A percentile compares a stretch with the other conserved stretches of the same genome.
phyloP scores from a whole-genome alignment of 2,888 invertebrate species.

The Nemotelus nigrinus region DNA sequence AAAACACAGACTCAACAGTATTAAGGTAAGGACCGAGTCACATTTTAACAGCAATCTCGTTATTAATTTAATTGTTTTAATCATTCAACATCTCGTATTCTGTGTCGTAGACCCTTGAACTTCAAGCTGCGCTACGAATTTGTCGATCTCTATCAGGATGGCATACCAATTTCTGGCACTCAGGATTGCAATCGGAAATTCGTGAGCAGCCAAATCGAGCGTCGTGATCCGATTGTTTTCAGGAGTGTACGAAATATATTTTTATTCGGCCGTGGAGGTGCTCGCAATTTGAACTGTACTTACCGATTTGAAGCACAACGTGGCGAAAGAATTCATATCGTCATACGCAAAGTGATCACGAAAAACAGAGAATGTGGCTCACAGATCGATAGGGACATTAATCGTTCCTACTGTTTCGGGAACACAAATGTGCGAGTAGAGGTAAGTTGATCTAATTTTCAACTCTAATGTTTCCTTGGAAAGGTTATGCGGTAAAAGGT shows the following conservation, averaged over 20 bases:
- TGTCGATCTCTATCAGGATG: constrained; percentile 87
- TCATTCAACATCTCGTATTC: constrained; percentile 41
- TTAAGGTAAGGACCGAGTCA: constrained; percentile 72
- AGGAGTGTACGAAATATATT: constrained; percentile 85
- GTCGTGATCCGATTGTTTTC: constrained; percentile 76
- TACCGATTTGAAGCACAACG: constrained; percentile 88
- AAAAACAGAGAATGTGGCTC: constrained; percentile 67
- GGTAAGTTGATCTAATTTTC: constrained; percentile 53
- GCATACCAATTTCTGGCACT: constrained; percentile 78
- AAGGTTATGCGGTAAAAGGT: too few species aligned
- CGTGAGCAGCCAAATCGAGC: constrained; percentile 69
- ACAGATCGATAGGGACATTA: constrained; percentile 70
- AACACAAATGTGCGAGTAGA: constrained; percentile 76
- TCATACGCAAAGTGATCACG: constrained; percentile 77
- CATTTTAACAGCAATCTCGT: too few species aligned
- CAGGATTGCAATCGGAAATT: constrained; percentile 79
- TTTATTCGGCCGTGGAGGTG: constrained; percentile 85
- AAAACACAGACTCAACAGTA: constrained; percentile 83
- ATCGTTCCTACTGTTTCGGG: constrained; percentile 77
- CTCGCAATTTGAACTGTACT: constrained; percentile 85
- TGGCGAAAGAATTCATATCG: constrained; percentile 81
- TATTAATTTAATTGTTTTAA: background rate
- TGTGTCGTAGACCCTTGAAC: constrained; percentile 75
- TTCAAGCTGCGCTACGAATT: constrained; percentile 90
- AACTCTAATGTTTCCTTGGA: background rate